A percentile compares a stretch with the other conserved stretches of the same genome.
Evolutionary conservation across 2,113 vertebrate species (phyloP).

Genomic region (Triplophysa siluroides): DNA sequence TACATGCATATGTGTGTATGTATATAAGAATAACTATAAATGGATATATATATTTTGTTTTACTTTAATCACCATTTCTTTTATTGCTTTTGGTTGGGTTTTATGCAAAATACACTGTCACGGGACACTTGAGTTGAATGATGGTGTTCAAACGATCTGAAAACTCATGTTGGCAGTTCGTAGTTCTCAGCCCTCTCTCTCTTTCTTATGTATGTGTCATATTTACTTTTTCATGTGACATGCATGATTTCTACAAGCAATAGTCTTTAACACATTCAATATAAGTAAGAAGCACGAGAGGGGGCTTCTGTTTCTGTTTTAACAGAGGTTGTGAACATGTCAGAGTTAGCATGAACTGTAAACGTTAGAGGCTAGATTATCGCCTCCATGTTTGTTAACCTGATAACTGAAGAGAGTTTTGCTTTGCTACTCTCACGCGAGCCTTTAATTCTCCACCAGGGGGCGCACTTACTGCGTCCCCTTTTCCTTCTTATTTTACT

Average conservation of each 20-base stretch:
- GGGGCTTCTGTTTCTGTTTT: constrained; percentile 47
- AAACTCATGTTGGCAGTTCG: constrained; percentile 56
- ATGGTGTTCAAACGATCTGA: background rate
- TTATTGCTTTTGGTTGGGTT: constrained; percentile 38
- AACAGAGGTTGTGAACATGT: constrained; percentile 60
- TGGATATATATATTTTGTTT: constrained; percentile 76
- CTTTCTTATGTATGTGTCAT: constrained; percentile 48
- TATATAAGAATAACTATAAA: constrained; percentile 60
- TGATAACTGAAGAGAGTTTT: constrained; percentile 37
- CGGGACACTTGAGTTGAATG: constrained; percentile 3
- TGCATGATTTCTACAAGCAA: constrained; percentile 71
- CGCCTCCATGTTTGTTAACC: constrained; percentile 26
- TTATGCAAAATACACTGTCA: constrained; percentile 34
- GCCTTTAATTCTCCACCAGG: constrained; percentile 61
- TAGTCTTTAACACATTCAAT: constrained; percentile 56
- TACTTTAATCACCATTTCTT: constrained; percentile 76
- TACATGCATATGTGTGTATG: constrained; percentile 71
- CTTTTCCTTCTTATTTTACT: constrained; percentile 66
- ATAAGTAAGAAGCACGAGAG: constrained; percentile 22
- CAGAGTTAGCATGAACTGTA: constrained; percentile 52
- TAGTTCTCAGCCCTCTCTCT: constrained; percentile 76
- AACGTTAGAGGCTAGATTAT: constrained; percentile 28
- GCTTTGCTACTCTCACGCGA: constrained; percentile 52
- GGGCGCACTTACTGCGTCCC: constrained; percentile 58
- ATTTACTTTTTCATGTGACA: constrained; percentile 56